Evolutionary conservation across 2,888 invertebrate species (phyloP), one percentile per base, ranked within the genome.

Genomic region (Melangyna quadrimaculata): DNA sequence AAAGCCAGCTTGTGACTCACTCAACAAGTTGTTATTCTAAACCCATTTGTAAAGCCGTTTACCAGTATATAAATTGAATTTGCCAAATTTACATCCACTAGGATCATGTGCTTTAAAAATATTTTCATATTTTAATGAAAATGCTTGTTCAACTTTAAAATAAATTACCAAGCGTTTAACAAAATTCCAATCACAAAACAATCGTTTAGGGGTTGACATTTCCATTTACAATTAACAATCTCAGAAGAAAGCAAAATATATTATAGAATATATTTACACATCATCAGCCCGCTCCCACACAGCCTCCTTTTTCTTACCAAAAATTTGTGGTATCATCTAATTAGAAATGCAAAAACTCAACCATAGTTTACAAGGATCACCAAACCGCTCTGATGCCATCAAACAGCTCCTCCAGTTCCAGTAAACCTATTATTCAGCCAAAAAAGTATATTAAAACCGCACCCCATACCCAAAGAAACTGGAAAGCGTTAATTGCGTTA

Each of bases 191-290:
- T 10, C 19, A 6, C 8, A 14, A 32, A 51, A 51, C 67, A 5
- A 10, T 48, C 40, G n/a, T 6, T 17, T 43, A 1, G 10, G 19
- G 22, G 12, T n/a, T 53, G 69, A 22, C 72, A 82, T 69, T 82
- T 77, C 19, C 67, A 77, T 82, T 78, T 63, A 69, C 69, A 72
- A 77, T 73, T 51, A 82, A 78, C 72, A 57, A 75, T 70, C 51
- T 35, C 19, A n/a, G n/a, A 59, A 37, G 8, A 9, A 61, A 72
- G 67, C 24, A 63, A 72, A 77, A 61, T 73, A 35, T 73, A 48
- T 79, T 71, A n/a, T n/a, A 48, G 74, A 78, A 83, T 74, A 78
- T 43, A 83, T 83, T 83, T 78, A 51, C 79, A 84, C 71, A 67
- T 75, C 45, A 79, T 79, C 74, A 51, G 27, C 43, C 35, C 5